Evolutionary conservation across 1,140 invertebrate species (phyloP), one percentile per base, ranked within the genome.

Genomic region (Grapholita molesta): DNA sequence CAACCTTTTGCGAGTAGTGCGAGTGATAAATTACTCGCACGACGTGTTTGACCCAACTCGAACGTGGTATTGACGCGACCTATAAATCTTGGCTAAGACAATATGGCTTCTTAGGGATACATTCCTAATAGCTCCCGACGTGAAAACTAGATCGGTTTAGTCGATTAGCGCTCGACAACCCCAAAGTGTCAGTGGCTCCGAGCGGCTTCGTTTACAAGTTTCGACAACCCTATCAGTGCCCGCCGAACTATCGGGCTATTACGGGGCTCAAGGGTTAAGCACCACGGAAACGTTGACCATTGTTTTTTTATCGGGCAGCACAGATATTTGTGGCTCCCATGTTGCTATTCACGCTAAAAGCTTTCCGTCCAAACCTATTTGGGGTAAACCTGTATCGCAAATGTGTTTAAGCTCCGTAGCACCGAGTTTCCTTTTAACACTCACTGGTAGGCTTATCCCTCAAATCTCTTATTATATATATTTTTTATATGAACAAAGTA

Each of bases 281-380:
- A 61, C 55, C 25, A 21, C 12, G 25, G n/a, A 61, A 61, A 1
- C 55, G 25, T 61, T 61, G 55, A 61, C 55, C 55, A 61, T 61
- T 61, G 55, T 61, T 61, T 61, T 61, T 61, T 61, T 61, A 61
- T 61, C 55, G 55, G 28, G n/a, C 25, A 61, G 28, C 28, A 15
- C 25, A 15, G 55, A 25, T 61, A 30, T 61, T 61, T 28, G 55
- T 61, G 24, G 55, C 24, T 61, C 24, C n/a, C 25, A 30, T 61
- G 24, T 6, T 12, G 32, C 3, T 4, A 30, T 61, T 61, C 30
- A 61, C 55, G 55, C 25, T 61, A 32, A 61, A 61, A 61, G 55
- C 55, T 61, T 61, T 61, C 55, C 55, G 28, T 28, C 55, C 55
- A 61, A 61, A 61, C 55, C 55, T 61, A 61, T 61, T 57, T 61